These are phyloP conservation scores for Sinopyrophorus schimmeli DNA, from an alignment of 2,888 invertebrate species.

Conservation along the genomic window DNA sequence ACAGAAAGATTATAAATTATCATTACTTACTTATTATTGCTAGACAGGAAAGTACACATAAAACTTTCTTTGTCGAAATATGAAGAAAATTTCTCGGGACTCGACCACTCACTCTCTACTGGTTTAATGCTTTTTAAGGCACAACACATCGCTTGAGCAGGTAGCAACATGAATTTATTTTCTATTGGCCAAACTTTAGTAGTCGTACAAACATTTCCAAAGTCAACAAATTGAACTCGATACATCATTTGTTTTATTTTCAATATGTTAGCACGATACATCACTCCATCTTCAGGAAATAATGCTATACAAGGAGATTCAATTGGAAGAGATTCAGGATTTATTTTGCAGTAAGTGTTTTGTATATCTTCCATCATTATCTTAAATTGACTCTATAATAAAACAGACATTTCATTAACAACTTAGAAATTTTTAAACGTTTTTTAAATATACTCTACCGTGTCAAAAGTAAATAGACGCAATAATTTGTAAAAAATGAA, in stretches of 20 bases:
- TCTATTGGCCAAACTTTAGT: conserved; percentile 74
- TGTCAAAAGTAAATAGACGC: no score
- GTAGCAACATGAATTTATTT: conserved; percentile 65
- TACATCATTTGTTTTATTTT: conserved; percentile 63
- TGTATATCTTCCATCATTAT: conserved; percentile 74
- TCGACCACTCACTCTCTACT: conserved; percentile 63
- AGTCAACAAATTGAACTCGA: conserved; percentile 74
- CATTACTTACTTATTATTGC: conserved; percentile 54
- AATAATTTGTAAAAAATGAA: no score
- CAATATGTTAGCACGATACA: conserved; percentile 71
- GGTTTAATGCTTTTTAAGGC: conserved; percentile 65
- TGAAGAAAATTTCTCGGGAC: conserved; percentile 59
- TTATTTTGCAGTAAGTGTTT: conserved; percentile 63
- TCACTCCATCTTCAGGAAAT: conserved; percentile 70
- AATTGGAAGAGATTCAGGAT: conserved; percentile 55
- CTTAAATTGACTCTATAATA: conserved; percentile 59
- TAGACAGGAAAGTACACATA: conserved; percentile 62
- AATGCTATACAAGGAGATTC: conserved; percentile 71
- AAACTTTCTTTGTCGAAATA: conserved; percentile 66
- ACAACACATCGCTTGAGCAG: conserved; percentile 73
- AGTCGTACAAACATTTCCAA: conserved; percentile 71
- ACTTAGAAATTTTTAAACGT: conserved; percentile 13
- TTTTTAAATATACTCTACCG: neutral
- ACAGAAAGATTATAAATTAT: conserved; percentile 40
- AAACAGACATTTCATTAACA: neutral